phyloP scores from a whole-genome alignment of 2,888 invertebrate species.

The Smittia aterrima region DNA sequence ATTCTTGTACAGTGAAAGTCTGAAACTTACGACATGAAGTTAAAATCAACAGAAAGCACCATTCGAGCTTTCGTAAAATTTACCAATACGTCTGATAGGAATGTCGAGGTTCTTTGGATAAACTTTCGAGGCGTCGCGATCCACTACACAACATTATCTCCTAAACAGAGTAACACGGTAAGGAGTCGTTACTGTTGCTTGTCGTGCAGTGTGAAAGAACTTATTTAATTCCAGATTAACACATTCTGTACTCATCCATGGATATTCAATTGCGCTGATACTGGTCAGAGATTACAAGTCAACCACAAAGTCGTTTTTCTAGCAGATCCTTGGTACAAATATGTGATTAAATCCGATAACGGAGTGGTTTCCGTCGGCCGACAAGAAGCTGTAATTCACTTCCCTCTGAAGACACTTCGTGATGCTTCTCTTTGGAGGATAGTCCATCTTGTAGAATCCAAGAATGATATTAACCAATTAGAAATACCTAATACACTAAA shows the following conservation, averaged over 20 bases:
- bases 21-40: too few species aligned
- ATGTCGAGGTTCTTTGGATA: constrained; percentile 64
- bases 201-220: not conserved
- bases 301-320: constrained; percentile 57
- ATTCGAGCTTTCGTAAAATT: constrained; percentile 60
- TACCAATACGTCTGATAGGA: constrained; percentile 59
- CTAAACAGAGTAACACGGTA: constrained; percentile 48
- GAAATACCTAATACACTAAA: constrained; percentile 43
- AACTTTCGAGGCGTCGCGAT: constrained; percentile 64
- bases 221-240: constrained; percentile 62
- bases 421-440: constrained; percentile 41
- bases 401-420: constrained; percentile 49
- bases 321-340: constrained; percentile 48
- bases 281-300: constrained; percentile 65
- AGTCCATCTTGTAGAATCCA: not conserved
- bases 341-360: not conserved
- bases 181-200: not conserved
- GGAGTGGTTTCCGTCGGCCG: constrained; percentile 43
- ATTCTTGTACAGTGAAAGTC: not conserved
- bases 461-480: constrained; percentile 33
- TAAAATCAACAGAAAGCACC: constrained; percentile 46
- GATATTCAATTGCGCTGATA: constrained; percentile 72
- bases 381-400: constrained; percentile 48
- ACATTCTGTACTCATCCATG: constrained; percentile 81
- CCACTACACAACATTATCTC: constrained; percentile 61